A percentile compares a stretch with the other conserved stretches of the same genome.
Conservation (phyloP, 2,113 vertebrate species). For the Dicaeum eximium region DNA sequence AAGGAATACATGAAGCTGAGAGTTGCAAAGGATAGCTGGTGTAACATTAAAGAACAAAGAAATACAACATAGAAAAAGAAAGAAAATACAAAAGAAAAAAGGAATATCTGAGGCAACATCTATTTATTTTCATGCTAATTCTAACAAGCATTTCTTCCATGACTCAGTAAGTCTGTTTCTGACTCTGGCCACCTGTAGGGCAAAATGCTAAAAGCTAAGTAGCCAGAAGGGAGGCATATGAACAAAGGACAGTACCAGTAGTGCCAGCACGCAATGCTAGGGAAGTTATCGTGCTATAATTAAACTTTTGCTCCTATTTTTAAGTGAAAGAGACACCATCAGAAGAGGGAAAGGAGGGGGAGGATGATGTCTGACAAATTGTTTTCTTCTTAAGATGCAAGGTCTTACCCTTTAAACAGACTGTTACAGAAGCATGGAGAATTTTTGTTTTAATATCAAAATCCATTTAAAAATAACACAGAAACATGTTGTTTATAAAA, state of each 20-base stretch:
- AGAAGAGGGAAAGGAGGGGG: not conserved
- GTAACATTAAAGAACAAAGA: not conserved
- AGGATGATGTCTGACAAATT: not conserved
- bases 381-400: not conserved
- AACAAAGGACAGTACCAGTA: not conserved
- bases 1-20: not conserved
- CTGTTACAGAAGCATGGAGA: not conserved
- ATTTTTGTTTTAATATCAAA: not conserved
- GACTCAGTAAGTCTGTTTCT: not conserved
- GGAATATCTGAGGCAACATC: not conserved
- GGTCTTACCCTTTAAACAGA: not conserved
- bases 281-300: not conserved
- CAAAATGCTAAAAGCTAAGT: not conserved
- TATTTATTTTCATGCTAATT: not conserved
- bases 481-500: not conserved
- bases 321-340: not conserved
- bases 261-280: not conserved
- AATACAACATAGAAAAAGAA: not conserved
- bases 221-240: not conserved
- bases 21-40: not conserved
- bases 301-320: not conserved
- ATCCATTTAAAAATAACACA: not conserved
- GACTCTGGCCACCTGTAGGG: not conserved
- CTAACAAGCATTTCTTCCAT: not conserved
- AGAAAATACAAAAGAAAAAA: not conserved